These are phyloP conservation scores for Allophyes oxyacanthae DNA, from an alignment of 2,888 invertebrate genomes.

Conservation along the genomic window DNA sequence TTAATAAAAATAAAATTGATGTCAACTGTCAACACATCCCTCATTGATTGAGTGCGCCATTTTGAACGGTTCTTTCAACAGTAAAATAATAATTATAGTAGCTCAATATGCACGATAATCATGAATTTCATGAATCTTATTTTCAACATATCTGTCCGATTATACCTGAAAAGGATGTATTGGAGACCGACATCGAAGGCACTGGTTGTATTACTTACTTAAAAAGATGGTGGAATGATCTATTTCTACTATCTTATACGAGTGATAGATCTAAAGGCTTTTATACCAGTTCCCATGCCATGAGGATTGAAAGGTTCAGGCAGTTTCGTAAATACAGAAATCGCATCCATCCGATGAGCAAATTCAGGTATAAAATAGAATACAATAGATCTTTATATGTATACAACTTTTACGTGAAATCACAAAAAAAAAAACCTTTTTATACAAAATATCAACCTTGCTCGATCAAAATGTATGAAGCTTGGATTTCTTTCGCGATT, in stretches of 20 bases:
- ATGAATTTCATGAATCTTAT: slow-evolving; percentile 41
- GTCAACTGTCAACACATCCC: too few relatives aligned
- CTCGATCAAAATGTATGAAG: too few relatives aligned
- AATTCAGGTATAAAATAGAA: slow-evolving; percentile 46
- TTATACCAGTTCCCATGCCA: slow-evolving; percentile 44
- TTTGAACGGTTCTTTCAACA: too few relatives aligned
- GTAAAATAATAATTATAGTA: too few relatives aligned
- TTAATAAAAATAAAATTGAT: too few relatives aligned
- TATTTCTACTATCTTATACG: slow-evolving; percentile 42
- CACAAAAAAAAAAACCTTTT: too few relatives aligned
- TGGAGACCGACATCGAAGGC: slow-evolving; percentile 36
- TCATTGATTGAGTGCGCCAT: too few relatives aligned
- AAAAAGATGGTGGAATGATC: slow-evolving; percentile 44
- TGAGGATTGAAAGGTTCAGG: slow-evolving; percentile 44
- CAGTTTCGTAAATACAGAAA: slow-evolving; percentile 41
- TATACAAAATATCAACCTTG: too few relatives aligned
- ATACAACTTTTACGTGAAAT: too few relatives aligned
- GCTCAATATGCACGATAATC: slow-evolving; percentile 7
- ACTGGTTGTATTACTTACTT: slow-evolving; percentile 8
- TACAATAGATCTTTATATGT: too few relatives aligned
- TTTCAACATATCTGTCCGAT: slow-evolving; percentile 39
- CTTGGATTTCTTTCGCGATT: too few relatives aligned
- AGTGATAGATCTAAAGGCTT: slow-evolving; percentile 19
- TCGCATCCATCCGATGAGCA: slow-evolving; percentile 51
- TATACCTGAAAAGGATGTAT: slow-evolving; percentile 43